Evolutionary conservation across 53 echinoderm and acorn worm species (phyloP), one percentile per base, ranked within the genome.

Genomic region (Mesocentrotus franciscanus): DNA sequence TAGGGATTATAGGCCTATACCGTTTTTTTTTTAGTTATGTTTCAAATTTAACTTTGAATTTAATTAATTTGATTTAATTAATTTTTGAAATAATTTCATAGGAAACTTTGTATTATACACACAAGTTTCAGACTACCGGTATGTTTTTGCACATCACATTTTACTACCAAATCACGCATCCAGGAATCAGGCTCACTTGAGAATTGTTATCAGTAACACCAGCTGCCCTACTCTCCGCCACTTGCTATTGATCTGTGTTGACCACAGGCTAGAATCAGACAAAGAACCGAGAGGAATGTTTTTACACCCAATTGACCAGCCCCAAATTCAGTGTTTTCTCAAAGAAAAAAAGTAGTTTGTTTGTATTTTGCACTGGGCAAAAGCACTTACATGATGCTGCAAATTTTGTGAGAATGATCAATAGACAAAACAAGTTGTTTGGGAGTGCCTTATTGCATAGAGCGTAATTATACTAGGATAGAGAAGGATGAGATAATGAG

Each of bases 191-290:
- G 32, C 74, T 74, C 74, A 58, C 87, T 87, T 87, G 72, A 92
- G 83, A 22, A 34, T 93, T 93, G 79, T 93, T 93, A 81, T 93
- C 93, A 93, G 79, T 32, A 30, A 56, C 83, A 93, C 60, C 93
- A 93, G 58, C 93, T 93, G 93, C 93, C 61, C 93, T 57, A 59
- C 60, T 83, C 93, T 14, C 61, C 34, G 34, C 81, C 78, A 58
- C 60, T 93, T 79, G 79, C 61, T 61, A 93, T 93, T 78, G 93
- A 93, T 93, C 83, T 30, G 61, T 76, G 56, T 81, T 81, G 81
- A 93, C 93, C 93, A 93, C 83, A 81, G 61, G 13, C 87, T 39
- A 81, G 29, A 92, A 10, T 92, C 74, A 92, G 35, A 92, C 92
- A 92, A 92, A 92, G 75, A 42, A 92, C 27, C 66, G 24, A 74